Conservation (phyloP, 2,113 vertebrate genomes). For the Pheucticus melanocephalus region DNA sequence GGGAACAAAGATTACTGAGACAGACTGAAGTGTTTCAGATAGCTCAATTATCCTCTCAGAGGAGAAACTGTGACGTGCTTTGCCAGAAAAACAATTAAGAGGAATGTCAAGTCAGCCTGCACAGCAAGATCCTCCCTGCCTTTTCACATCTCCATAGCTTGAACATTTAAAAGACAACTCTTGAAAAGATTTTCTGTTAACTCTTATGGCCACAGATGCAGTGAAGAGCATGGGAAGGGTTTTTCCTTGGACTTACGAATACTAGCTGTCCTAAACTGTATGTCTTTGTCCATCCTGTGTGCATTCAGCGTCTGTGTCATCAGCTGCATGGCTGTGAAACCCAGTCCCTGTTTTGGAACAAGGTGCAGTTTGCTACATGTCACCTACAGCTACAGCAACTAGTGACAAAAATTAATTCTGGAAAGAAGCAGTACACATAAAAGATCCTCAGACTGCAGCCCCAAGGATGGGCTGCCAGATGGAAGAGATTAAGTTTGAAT, state of each 20-base stretch:
- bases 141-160: not conserved
- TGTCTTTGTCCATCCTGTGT: not conserved
- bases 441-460: not conserved
- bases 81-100: not conserved
- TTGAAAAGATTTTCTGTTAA: not conserved
- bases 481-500: constrained; percentile 56
- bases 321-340: not conserved
- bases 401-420: not conserved
- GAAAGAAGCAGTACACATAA: constrained; percentile 30
- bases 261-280: not conserved
- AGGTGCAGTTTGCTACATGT: not conserved
- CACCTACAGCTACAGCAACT: not conserved
- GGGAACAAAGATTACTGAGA: not conserved
- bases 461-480: constrained; percentile 29
- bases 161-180: not conserved
- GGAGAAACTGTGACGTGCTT: not conserved
- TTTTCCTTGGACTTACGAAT: not conserved
- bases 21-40: not conserved
- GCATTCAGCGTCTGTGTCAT: not conserved
- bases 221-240: not conserved
- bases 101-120: not conserved
- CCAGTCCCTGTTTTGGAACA: not conserved
- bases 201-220: not conserved
- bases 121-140: not conserved
- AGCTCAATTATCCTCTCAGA: not conserved